These are phyloP conservation scores for Pseudoatta argentina DNA, from an alignment of 1,140 invertebrate genomes.

Conservation along the genomic window DNA sequence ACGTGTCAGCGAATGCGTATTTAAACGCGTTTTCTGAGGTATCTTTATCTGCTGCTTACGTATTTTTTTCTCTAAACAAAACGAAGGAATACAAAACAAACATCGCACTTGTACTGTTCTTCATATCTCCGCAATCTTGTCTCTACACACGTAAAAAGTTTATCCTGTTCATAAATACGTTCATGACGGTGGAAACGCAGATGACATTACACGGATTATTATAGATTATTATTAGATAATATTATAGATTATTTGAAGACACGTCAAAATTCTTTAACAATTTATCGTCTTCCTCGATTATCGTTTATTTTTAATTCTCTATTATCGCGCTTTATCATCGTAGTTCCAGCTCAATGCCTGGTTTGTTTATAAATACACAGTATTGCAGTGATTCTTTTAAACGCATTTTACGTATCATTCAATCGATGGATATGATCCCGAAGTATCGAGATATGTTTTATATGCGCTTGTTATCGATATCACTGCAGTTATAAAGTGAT, in stretches of 20 bases:
- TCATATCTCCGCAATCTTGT: neutral
- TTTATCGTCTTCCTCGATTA: neutral
- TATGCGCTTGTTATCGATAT: neutral
- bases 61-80: neutral
- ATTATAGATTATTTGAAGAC: neutral
- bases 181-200: neutral
- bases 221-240: constrained; percentile 8
- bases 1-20: neutral
- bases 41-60: constrained; percentile 42
- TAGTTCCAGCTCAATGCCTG: neutral
- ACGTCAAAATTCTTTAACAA: neutral
- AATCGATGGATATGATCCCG: constrained; percentile 32
- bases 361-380: constrained; percentile 41
- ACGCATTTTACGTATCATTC: neutral
- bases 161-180: neutral
- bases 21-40: constrained; percentile 1
- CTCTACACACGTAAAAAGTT: neutral
- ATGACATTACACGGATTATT: neutral
- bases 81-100: neutral
- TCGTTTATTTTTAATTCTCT: constrained; percentile 36
- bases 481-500: neutral
- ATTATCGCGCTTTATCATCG: constrained; percentile 3
- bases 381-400: constrained; percentile 21
- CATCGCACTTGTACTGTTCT: neutral
- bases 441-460: neutral